phyloP scores from a whole-genome alignment of 2,888 invertebrate species.

The Stratiomys singularior region DNA sequence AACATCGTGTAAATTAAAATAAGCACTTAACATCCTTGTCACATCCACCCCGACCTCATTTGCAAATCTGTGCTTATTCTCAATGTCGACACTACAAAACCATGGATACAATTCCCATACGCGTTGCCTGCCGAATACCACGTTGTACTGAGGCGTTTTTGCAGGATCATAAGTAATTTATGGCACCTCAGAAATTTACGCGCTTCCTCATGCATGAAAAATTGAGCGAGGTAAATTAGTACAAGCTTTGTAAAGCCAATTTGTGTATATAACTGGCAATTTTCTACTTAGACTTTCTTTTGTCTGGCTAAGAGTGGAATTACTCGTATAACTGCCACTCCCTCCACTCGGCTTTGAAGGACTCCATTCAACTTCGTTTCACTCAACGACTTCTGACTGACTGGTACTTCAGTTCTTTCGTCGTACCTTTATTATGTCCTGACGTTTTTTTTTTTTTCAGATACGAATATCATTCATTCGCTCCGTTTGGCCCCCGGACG shows the following conservation, averaged over 20 bases:
- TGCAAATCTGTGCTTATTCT: too few species aligned
- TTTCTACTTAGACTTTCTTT: background rate
- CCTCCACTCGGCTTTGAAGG: background rate
- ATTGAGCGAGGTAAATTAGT: conserved; percentile 40
- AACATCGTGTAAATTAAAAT: conserved; percentile 28
- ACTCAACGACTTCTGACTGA: background rate
- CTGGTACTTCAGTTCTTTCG: too few species aligned
- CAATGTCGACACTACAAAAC: too few species aligned
- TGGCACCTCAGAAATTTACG: conserved; percentile 40
- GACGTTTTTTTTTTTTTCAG: background rate
- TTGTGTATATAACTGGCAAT: conserved; percentile 20
- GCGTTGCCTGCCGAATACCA: background rate
- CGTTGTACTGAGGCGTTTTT: background rate
- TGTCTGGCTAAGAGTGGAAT: background rate
- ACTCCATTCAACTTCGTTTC: background rate
- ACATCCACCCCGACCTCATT: background rate
- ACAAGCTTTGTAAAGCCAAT: conserved; percentile 28
- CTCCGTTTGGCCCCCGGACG: background rate
- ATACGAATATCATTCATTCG: conserved; percentile 17
- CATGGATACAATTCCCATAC: too few species aligned
- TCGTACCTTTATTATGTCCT: too few species aligned
- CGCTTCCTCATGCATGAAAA: conserved; percentile 39
- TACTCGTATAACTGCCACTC: background rate
- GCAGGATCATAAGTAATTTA: conserved; percentile 44
- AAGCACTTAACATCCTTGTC: conserved; percentile 2